A percentile compares a stretch with the other conserved stretches of the same genome.
These are phyloP conservation scores for Hedychridium roseum DNA, from an alignment of 2,888 invertebrate genomes.

Conservation along the genomic window DNA sequence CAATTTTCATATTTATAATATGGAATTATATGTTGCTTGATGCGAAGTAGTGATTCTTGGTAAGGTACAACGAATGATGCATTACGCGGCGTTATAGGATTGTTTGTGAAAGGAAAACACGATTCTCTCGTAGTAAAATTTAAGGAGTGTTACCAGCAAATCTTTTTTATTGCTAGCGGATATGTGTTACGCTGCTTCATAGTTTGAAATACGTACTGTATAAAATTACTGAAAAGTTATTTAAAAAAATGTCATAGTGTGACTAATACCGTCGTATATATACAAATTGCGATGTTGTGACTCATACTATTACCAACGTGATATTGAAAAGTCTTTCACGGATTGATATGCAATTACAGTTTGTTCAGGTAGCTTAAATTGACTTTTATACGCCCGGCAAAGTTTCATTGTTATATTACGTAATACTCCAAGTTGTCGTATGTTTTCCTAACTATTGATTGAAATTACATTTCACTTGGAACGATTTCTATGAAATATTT, in stretches of 20 bases:
- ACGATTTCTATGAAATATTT: no score
- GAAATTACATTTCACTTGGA: no score
- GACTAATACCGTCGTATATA: no score
- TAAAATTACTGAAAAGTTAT: conserved; percentile 15
- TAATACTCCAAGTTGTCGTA: no score
- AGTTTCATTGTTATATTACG: no score
- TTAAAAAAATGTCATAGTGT: neutral
- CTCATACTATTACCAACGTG: no score
- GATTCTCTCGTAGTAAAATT: conserved; percentile 17
- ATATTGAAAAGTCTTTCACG: no score
- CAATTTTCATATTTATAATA: conserved; percentile 25
- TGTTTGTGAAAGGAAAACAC: conserved; percentile 16
- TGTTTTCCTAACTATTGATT: no score
- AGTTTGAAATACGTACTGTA: conserved; percentile 21
- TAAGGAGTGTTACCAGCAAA: conserved; percentile 17
- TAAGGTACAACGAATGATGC: conserved; percentile 33
- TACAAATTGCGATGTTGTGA: no score
- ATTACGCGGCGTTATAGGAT: conserved; percentile 24
- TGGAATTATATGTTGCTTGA: conserved; percentile 19
- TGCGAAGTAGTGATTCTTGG: conserved; percentile 26
- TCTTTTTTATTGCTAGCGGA: conserved; percentile 18
- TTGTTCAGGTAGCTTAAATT: no score
- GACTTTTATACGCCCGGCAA: no score
- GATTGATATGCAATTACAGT: no score
- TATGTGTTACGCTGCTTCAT: conserved; percentile 25